Percentiles rank a stretch among this genome's conserved stretches.
Conservation (phyloP, 2,888 invertebrate genomes). For the Atethmia centrago region DNA sequence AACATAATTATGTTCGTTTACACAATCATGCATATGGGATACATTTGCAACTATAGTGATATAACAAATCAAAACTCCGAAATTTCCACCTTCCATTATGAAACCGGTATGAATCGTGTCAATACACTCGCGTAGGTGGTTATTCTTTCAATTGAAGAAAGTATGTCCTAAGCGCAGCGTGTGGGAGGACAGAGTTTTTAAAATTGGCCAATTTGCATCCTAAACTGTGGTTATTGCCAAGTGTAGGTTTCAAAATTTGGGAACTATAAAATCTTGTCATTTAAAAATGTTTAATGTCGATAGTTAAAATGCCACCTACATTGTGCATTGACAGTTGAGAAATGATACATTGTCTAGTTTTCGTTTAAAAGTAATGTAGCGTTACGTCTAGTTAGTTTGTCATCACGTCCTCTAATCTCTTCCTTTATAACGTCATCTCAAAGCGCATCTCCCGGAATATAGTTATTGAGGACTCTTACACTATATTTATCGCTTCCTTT, state of each 20-base stretch:
- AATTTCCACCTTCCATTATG: slow-evolving; percentile 84
- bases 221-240: slow-evolving; percentile 52
- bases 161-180: slow-evolving; percentile 69
- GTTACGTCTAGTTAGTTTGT: slow-evolving; percentile 71
- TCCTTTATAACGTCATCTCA: slow-evolving; percentile 72
- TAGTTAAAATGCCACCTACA: slow-evolving; percentile 49
- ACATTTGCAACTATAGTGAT: slow-evolving; percentile 74
- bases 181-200: slow-evolving; percentile 71
- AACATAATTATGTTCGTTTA: slow-evolving; percentile 64
- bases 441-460: slow-evolving; percentile 85
- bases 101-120: slow-evolving; percentile 86
- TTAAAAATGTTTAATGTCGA: slow-evolving; percentile 24
- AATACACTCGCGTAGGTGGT: slow-evolving; percentile 82
- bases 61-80: slow-evolving; percentile 80
- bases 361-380: slow-evolving; percentile 35
- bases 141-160: slow-evolving; percentile 87
- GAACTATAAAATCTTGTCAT: slow-evolving; percentile 38
- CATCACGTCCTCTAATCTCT: slow-evolving; percentile 79
- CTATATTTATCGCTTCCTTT: slow-evolving; percentile 87
- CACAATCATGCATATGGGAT: slow-evolving; percentile 70
- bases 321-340: slow-evolving; percentile 47
- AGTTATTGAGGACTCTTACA: slow-evolving; percentile 78
- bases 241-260: slow-evolving; percentile 49
- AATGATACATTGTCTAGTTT: slow-evolving; percentile 53
- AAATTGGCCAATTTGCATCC: slow-evolving; percentile 76